These are phyloP conservation scores for Helobdella robusta DNA, from an alignment of 2,888 invertebrate species.

Conservation along the genomic window DNA sequence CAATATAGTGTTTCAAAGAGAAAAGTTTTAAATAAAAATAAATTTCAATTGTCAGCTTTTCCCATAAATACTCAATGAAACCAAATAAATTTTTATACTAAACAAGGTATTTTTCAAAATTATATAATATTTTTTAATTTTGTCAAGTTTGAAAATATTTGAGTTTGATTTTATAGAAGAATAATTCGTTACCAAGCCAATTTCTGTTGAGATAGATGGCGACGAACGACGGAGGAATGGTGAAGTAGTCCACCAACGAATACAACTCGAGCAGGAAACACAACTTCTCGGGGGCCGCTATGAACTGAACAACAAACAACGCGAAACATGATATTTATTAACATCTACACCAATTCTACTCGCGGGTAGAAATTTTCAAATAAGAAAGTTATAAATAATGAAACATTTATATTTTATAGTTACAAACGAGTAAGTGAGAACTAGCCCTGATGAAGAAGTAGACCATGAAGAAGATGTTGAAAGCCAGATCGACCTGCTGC, in stretches of 20 bases:
- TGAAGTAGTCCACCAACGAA: slow-evolving; percentile 99
- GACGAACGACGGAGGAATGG: slow-evolving; percentile 99
- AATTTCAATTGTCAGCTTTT: no score
- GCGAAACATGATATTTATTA: background rate
- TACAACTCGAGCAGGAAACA: slow-evolving; percentile 99
- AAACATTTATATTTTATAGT: no score
- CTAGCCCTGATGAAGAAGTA: slow-evolving; percentile 73
- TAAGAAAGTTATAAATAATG: no score
- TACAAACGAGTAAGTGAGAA: no score
- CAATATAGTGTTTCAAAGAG: no score
- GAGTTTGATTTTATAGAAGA: no score
- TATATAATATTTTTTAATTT: no score
- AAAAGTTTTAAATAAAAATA: no score
- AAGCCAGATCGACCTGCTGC: slow-evolving; percentile 99
- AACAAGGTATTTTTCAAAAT: no score
- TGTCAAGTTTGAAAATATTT: no score
- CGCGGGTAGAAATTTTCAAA: background rate
- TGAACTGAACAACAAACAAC: slow-evolving; percentile 66
- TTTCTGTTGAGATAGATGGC: slow-evolving; percentile 99
- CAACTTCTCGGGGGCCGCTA: slow-evolving; percentile 99
- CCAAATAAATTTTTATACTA: no score
- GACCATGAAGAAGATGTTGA: slow-evolving; percentile 99
- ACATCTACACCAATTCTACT: background rate
- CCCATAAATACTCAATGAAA: no score
- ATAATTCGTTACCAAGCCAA: slow-evolving; percentile 99